Conservation (phyloP, 2,113 vertebrate species). For the Zosterops japonicus region DNA sequence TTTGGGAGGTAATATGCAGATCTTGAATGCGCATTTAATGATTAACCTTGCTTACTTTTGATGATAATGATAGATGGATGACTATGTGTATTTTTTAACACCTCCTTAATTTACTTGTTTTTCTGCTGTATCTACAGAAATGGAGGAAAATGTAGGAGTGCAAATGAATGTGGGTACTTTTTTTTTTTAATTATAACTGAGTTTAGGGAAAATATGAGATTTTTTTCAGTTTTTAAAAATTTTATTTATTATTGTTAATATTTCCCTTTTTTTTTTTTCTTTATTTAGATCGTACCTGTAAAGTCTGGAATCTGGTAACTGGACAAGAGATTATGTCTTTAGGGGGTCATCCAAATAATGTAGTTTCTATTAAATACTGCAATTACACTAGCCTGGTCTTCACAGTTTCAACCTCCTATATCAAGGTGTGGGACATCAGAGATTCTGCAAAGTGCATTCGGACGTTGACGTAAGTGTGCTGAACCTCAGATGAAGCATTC, state of each 20-base stretch:
- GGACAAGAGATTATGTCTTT: conserved; percentile 99
- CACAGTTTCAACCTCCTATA: conserved; percentile 91
- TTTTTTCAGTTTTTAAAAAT: neutral
- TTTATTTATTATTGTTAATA: neutral
- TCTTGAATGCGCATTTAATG: neutral
- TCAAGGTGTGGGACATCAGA: conserved; percentile 98
- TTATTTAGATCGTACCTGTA: conserved; percentile 91
- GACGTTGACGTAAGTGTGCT: conserved; percentile 86
- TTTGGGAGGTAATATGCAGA: neutral
- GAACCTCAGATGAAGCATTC: neutral
- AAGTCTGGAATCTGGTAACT: conserved; percentile 99
- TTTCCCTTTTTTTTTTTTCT: neutral
- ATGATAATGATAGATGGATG: neutral
- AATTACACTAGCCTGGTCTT: conserved; percentile 93
- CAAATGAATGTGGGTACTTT: neutral
- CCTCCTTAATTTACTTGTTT: neutral
- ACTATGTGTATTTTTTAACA: neutral
- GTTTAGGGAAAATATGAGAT: neutral
- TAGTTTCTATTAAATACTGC: conserved; percentile 92
- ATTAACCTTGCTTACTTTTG: neutral
- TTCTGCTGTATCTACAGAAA: neutral
- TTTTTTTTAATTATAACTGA: neutral
- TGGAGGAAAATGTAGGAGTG: neutral
- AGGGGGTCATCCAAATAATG: conserved; percentile 86
- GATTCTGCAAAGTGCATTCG: conserved; percentile 96